phyloP scores from a whole-genome alignment of 23 tunicate species.

The Styela clava region DNA sequence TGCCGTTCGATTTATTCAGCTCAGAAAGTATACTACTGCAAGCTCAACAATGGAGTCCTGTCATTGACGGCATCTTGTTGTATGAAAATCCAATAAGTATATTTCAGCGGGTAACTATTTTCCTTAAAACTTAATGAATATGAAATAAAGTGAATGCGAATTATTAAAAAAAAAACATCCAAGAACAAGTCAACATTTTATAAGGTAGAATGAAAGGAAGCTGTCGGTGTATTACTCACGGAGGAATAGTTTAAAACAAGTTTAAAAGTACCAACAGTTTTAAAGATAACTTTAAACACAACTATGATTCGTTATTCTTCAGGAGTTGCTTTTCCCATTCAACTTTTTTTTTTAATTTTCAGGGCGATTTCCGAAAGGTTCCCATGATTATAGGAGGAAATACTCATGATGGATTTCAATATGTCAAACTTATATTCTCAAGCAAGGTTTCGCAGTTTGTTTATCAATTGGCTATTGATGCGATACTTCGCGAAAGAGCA shows the following conservation, averaged over 20 bases:
- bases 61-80: conserved; percentile 49
- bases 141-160: too few relatives aligned
- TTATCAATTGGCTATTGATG: conserved; percentile 19
- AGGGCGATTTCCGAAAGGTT: conserved; percentile 33
- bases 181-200: too few relatives aligned
- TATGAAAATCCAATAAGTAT: conserved; percentile 32
- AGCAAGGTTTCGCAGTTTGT: not conserved
- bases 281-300: too few relatives aligned
- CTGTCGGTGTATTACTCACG: too few relatives aligned
- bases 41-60: conserved; percentile 72
- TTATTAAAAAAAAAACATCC: too few relatives aligned
- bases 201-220: too few relatives aligned
- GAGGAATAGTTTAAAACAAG: too few relatives aligned
- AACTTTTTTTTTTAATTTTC: not conserved
- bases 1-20: conserved; percentile 29
- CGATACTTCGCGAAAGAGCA: conserved; percentile 29
- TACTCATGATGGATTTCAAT: conserved; percentile 48
- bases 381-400: conserved; percentile 56
- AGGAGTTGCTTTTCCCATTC: too few relatives aligned
- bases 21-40: conserved; percentile 20
- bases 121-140: too few relatives aligned
- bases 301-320: too few relatives aligned
- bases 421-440: conserved; percentile 43
- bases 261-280: too few relatives aligned
- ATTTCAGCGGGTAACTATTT: conserved; percentile 49